These are phyloP conservation scores for Megaustenia siamemsis DNA, from an alignment of 2,888 invertebrate genomes.

Conservation along the genomic window DNA sequence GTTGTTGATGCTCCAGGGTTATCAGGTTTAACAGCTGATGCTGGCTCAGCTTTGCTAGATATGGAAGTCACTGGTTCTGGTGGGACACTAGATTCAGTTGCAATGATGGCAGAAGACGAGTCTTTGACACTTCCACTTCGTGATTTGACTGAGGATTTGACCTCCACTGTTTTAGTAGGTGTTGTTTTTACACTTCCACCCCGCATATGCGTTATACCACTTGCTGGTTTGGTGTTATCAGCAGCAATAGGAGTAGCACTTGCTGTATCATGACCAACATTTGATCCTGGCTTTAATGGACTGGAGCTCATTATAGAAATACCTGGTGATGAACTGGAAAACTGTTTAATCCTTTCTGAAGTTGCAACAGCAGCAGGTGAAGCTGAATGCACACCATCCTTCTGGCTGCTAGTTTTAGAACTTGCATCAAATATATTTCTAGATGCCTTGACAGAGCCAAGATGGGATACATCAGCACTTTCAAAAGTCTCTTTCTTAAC, in stretches of 20 bases:
- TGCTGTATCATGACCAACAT: background rate
- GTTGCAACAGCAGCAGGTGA: background rate
- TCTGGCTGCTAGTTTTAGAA: slow-evolving; percentile 32
- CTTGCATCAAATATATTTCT: slow-evolving; percentile 25
- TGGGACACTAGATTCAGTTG: background rate
- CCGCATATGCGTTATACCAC: slow-evolving; percentile 24
- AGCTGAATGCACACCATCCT: slow-evolving; percentile 11
- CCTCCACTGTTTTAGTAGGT: slow-evolving; percentile 27
- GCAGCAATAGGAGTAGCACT: background rate
- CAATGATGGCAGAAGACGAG: background rate
- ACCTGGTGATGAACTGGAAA: background rate
- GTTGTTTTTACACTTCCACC: slow-evolving; percentile 53
- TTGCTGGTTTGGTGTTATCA: background rate
- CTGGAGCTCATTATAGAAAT: background rate
- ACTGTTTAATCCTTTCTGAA: slow-evolving; percentile 22
- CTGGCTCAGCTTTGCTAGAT: slow-evolving; percentile 23
- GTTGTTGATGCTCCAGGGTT: background rate
- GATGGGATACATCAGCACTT: slow-evolving; percentile 36
- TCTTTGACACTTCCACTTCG: slow-evolving; percentile 49
- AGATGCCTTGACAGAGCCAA: slow-evolving; percentile 49
- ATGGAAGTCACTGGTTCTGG: slow-evolving; percentile 4
- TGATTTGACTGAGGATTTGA: slow-evolving; percentile 3
- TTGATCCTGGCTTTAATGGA: background rate
- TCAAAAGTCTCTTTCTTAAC: slow-evolving; percentile 32
- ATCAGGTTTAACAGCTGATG: slow-evolving; percentile 34